Evolutionary conservation across 2,113 vertebrate genomes (phyloP), one percentile per base, ranked within the genome.

Genomic region (Sporophila hypoxantha): DNA sequence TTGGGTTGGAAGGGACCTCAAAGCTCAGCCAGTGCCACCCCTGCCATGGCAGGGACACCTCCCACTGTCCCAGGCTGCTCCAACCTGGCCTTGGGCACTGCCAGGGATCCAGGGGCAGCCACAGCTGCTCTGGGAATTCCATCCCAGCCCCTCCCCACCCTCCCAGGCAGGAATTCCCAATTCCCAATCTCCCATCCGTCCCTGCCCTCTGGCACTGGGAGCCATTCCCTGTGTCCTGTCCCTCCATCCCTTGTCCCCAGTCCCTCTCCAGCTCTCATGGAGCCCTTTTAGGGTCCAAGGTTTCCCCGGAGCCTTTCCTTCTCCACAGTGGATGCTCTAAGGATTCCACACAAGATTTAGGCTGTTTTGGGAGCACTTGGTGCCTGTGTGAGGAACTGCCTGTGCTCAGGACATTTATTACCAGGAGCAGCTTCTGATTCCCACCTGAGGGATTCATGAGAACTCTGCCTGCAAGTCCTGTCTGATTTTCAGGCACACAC

Each of bases 401-500:
- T 30, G n/a, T 50, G 2, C 55, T 62, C 16, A 2, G 12, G 25
- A 7, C 59, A 21, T 26, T 22, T 7, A 8, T 29, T 2, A 20
- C 30, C 56, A 44, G 2, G 2, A 76, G 34, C 59, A 37, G 4
- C 29, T 8, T 17, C 47, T 3, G 4, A 34, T 7, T 47, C 76
- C 59, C 42, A 36, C 1, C 1, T 7, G 25, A 55, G 22, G n/a
- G n/a, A 34, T 8, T 7, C 7, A 9, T 0, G 5, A 27, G 55
- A 4, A 6, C 12, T 4, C 1, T 32, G 12, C n/a, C 22, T 9
- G 12, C 17, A 6, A 0, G 2, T 18, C 37, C 39, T 36, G 42
- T 10, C 44, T 26, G 18, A 8, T 29, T 44, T 17, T 21, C 6
- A 49, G 17, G 8, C 39, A 8, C 37, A 49, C 5, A 15, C 1